These are phyloP conservation scores for Muscicapa striata DNA, from an alignment of 2,797 vertebrate genomes.

Conservation along the genomic window DNA sequence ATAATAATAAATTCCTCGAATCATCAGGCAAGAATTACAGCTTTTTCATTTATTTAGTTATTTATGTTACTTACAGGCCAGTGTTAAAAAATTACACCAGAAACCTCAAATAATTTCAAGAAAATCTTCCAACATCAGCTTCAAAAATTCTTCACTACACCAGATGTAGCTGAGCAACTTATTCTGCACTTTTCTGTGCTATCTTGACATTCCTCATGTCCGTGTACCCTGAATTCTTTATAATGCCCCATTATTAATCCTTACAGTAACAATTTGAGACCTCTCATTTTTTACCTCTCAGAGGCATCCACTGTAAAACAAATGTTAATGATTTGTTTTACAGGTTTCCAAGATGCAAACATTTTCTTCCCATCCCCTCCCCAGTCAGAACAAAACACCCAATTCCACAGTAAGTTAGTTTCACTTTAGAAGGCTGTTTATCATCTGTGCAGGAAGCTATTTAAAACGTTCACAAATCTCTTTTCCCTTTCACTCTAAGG, in stretches of 20 bases:
- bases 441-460: background rate
- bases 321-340: background rate
- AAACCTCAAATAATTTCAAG: background rate
- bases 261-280: background rate
- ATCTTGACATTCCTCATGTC: background rate
- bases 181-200: background rate
- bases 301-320: background rate
- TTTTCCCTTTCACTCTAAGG: background rate
- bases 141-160: background rate
- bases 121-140: background rate
- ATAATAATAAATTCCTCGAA: background rate
- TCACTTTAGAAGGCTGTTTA: background rate
- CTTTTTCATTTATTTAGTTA: background rate
- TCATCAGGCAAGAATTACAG: background rate
- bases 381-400: background rate
- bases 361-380: background rate
- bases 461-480: background rate
- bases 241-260: background rate
- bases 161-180: background rate
- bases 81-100: background rate
- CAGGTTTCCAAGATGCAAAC: background rate
- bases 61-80: background rate
- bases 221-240: fast-evolving
- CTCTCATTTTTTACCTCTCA: background rate
- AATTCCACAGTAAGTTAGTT: background rate